phyloP scores from a whole-genome alignment of 2,113 vertebrate genomes.

The Dasyornis broadbenti region DNA sequence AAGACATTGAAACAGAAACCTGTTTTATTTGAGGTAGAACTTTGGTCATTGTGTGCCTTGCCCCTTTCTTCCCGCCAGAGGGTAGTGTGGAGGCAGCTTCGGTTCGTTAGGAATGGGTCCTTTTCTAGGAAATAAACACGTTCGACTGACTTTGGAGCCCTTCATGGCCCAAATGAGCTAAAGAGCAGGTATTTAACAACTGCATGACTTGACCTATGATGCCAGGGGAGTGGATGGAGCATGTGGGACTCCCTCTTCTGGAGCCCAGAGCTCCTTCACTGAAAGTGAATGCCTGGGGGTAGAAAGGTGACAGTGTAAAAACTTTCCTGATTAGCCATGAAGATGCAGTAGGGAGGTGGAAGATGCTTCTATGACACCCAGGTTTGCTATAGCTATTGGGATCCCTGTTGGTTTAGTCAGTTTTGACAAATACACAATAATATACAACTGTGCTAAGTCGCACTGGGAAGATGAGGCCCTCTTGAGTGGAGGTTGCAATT shows the following conservation, averaged over 20 bases:
- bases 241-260: not conserved
- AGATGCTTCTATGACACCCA: not conserved
- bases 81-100: not conserved
- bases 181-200: not conserved
- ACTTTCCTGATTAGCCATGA: fast-evolving
- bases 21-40: fast-evolving
- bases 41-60: not conserved
- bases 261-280: not conserved
- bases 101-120: not conserved
- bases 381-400: not conserved
- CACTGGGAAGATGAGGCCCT: not conserved
- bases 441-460: not conserved
- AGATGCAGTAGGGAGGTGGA: not conserved
- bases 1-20: not conserved
- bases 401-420: not conserved
- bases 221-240: not conserved
- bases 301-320: not conserved
- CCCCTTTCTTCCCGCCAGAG: not conserved
- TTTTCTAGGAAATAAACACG: not conserved
- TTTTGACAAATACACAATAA: not conserved
- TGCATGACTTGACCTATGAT: fast-evolving
- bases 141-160: not conserved
- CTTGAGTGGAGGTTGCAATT: not conserved
- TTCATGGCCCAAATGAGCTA: not conserved
- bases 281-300: not conserved